Percentiles rank a stretch among this genome's conserved stretches.
These are phyloP conservation scores for Palythoa caribaeorum DNA, from an alignment of 92 coral and sea anemone species.

Conservation along the genomic window DNA sequence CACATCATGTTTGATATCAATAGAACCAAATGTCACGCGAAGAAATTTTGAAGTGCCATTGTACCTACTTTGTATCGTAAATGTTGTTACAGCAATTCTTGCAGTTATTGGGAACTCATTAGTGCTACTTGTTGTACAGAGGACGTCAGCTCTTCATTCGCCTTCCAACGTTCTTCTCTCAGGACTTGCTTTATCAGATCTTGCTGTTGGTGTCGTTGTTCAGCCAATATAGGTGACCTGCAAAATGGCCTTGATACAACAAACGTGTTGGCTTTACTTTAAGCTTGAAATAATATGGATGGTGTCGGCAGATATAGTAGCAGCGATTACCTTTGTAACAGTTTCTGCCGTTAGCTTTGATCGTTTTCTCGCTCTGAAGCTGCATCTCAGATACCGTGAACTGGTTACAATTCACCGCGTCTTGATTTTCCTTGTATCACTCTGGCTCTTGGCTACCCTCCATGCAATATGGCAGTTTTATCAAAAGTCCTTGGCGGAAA, in stretches of 20 bases:
- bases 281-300: not conserved
- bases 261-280: not conserved
- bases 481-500: too few relatives aligned
- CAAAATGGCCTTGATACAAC: not conserved
- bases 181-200: conserved; percentile 10
- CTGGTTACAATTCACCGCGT: not conserved
- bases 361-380: conserved; percentile 4
- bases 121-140: not conserved
- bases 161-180: conserved; percentile 15
- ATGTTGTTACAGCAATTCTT: not conserved
- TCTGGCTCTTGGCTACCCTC: not conserved
- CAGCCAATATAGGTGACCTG: not conserved
- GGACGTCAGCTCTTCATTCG: not conserved
- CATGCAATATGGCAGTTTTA: too few relatives aligned
- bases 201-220: not conserved
- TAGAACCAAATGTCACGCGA: too few relatives aligned
- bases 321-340: not conserved
- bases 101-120: not conserved
- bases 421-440: not conserved
- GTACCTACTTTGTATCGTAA: not conserved
- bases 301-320: not conserved
- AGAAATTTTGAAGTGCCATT: not conserved
- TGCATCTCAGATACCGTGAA: conserved; percentile 3
- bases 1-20: not conserved
- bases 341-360: conserved; percentile 5